A percentile compares a stretch with the other conserved stretches of the same genome.
Evolutionary conservation across 2,113 vertebrate species (phyloP).

Genomic region (Nyctibius bracteatus): DNA sequence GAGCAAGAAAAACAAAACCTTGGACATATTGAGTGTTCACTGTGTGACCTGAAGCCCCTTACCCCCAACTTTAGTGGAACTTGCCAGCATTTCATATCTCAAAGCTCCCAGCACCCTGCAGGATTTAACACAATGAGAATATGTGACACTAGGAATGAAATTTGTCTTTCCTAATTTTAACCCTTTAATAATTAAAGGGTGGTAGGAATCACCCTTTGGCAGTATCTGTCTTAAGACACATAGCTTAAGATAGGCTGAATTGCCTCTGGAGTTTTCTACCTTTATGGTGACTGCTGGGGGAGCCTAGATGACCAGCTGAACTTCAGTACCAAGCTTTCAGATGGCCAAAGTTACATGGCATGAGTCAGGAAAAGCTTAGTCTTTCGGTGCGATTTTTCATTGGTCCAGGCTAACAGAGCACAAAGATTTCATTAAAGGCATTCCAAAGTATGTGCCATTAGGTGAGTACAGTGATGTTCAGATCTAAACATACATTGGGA

Average conservation of each 20-base stretch:
- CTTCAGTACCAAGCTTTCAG: not conserved
- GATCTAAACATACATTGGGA: not conserved
- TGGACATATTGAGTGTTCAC: rapidly evolving
- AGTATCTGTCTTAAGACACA: not conserved
- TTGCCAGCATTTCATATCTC: not conserved
- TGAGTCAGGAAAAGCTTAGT: not conserved
- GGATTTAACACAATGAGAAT: not conserved
- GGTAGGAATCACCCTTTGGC: not conserved
- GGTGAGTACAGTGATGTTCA: not conserved
- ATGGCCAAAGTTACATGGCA: not conserved
- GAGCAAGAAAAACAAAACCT: not conserved
- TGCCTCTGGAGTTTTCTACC: not conserved
- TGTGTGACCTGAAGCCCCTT: not conserved
- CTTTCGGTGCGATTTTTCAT: not conserved
- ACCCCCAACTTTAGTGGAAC: not conserved
- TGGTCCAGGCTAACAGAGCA: not conserved
- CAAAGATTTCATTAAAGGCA: not conserved
- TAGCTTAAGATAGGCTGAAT: not conserved
- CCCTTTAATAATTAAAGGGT: not conserved
- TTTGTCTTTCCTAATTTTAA: not conserved
- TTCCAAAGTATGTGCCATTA: not conserved
- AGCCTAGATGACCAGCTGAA: not conserved
- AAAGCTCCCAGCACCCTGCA: not conserved
- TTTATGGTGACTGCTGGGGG: not conserved
- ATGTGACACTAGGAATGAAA: not conserved